Base-by-base conservation (phyloP, 2,113 vertebrate genomes). In the Coreoperca whiteheadi region DNA sequence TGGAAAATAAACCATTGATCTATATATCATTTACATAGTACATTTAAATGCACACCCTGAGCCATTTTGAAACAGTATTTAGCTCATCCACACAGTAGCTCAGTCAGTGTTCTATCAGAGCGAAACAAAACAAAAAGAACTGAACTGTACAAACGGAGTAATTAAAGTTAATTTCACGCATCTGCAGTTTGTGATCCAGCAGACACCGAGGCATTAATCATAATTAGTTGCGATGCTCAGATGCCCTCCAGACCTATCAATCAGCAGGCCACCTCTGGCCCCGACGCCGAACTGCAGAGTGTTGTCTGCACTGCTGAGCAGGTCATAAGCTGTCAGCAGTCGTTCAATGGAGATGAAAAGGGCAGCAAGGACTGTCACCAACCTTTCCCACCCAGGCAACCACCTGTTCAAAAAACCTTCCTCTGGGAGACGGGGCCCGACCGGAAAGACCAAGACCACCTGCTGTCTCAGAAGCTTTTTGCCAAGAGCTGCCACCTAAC, bases 111-210 rank as follows among this genome's bases (percentile, higher is more conserved):
- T 86, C 79, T 82, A 87, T 85, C 85, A 60, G 77, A 86, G 78
- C 59, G 83, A 83, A 89, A 88, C 83, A 91, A 88, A 92, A 89
- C 83, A 91, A 90, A 90, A 89, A 88, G 86, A 82, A 89, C 78
- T 88, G 67, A 91, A 80, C 68, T 83, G 84, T 85, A 87, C 85
- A 85, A 88, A 92, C 83, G 6, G 37, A 51, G 83, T 91, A 92
- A 95, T 95, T 94, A 92, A 94, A 92, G 87, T 82, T 92, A 91
- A 95, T 95, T 94, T 94, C 90, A 95, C 67, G 92, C 92, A 82
- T 92, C 89, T 92, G 85, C 90, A 92, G 89, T 92, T 91, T 86
- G 82, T 89, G 90, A 92, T 92, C 86, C 84, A 77, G 67, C 75
- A 83, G 88, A 91, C 81, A 74, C 57, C 0, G 37, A 84, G 88